Evolutionary conservation across 2,797 vertebrate genomes (phyloP).

Genomic region (Pelochelys cantorii): DNA sequence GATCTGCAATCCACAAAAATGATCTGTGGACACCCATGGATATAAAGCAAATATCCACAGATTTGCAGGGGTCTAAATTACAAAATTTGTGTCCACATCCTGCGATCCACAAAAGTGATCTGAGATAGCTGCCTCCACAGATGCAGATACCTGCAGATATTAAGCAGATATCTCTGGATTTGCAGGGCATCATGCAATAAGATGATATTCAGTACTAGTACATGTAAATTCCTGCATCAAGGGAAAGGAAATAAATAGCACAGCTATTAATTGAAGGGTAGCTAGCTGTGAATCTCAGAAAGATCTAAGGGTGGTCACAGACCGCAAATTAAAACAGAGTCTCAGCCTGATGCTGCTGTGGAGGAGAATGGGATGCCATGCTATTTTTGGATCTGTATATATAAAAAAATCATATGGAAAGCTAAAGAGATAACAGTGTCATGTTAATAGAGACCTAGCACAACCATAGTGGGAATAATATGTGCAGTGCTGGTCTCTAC

Average conservation of each 20-base stretch:
- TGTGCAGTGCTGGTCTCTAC: neutral
- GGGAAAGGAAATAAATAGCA: neutral
- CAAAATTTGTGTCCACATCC: no score
- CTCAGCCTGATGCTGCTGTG: constrained; percentile 11
- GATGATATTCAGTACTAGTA: neutral
- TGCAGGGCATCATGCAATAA: neutral
- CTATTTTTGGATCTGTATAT: constrained; percentile 14
- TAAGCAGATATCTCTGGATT: no score
- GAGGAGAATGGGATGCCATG: neutral
- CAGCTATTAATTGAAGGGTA: neutral
- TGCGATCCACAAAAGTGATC: no score
- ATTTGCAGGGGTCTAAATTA: no score
- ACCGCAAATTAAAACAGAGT: neutral
- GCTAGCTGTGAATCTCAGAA: neutral
- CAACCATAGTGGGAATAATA: neutral
- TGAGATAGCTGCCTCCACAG: no score
- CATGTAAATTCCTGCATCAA: neutral
- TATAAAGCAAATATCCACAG: no score
- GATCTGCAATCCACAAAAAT: no score
- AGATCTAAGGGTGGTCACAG: constrained; percentile 27
- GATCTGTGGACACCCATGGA: no score
- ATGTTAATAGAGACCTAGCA: neutral
- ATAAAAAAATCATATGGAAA: neutral
- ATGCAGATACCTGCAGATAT: no score
- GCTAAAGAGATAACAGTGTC: constrained; percentile 2